Percentiles rank a stretch among this genome's conserved stretches.
phyloP scores from a whole-genome alignment of 23 tunicate genomes.

The Aplidium turbinatum region DNA sequence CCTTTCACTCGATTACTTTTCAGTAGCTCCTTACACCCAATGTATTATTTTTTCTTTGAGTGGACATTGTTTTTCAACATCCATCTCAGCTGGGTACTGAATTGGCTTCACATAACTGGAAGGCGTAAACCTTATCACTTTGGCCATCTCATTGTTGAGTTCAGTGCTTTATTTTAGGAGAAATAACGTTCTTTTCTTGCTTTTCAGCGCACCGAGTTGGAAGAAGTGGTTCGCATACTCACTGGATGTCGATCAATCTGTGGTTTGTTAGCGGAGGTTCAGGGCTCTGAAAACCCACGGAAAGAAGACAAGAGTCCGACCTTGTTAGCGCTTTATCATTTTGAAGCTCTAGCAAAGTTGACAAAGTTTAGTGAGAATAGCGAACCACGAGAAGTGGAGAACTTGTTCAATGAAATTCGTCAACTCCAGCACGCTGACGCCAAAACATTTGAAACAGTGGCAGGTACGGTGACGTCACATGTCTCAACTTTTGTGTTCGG shows the following conservation, averaged over 20 bases:
- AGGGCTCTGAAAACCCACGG: not conserved
- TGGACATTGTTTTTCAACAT: too few species aligned
- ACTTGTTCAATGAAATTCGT: constrained; percentile 32
- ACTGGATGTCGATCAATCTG: constrained; percentile 47
- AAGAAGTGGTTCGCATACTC: constrained; percentile 36
- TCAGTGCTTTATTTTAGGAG: too few species aligned
- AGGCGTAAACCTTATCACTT: too few species aligned
- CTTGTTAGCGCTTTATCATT: constrained; percentile 50
- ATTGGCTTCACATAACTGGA: too few species aligned
- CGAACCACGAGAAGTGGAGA: constrained; percentile 22
- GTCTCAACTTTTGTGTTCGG: too few species aligned
- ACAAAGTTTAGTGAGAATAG: not conserved
- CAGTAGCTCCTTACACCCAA: too few species aligned
- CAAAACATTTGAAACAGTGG: constrained; percentile 81
- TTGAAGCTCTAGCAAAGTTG: constrained; percentile 68
- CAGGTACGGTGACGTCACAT: constrained; percentile 42
- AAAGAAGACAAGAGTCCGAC: constrained; percentile 44
- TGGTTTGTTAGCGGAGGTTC: constrained; percentile 3
- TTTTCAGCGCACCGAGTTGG: constrained; percentile 16
- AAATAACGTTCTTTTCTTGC: not conserved
- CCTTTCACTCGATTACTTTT: too few species aligned
- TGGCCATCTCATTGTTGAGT: too few species aligned
- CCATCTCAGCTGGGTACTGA: too few species aligned
- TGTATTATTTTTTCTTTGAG: too few species aligned
- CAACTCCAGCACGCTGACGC: constrained; percentile 43